Evolutionary conservation across 2,888 invertebrate species (phyloP).

Genomic region (Lasioglossum morio): DNA sequence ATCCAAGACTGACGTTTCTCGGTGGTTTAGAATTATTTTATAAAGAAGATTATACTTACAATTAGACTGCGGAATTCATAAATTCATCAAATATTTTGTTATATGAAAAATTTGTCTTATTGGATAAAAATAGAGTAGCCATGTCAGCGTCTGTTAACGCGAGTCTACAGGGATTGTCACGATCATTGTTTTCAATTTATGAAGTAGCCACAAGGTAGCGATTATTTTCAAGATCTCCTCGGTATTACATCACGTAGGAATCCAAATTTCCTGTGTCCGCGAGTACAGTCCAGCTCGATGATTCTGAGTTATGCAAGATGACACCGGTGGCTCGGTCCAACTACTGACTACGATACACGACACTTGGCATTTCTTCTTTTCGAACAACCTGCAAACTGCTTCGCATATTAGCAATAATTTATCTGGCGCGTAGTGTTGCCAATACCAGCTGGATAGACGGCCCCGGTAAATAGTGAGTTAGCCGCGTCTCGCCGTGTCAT

Average conservation of each 20-base stretch:
- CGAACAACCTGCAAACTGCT: conserved; percentile 29
- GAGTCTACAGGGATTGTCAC: background rate
- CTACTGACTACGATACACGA: conserved; percentile 64
- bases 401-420: conserved; percentile 35
- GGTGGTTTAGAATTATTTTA: background rate
- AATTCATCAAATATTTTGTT: background rate
- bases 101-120: background rate
- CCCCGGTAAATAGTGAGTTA: conserved; percentile 24
- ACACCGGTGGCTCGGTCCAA: conserved; percentile 44
- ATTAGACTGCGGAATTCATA: background rate
- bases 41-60: background rate
- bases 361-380: conserved; percentile 64
- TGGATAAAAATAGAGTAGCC: background rate
- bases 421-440: conserved; percentile 35
- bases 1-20: background rate
- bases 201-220: background rate
- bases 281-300: background rate
- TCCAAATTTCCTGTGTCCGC: background rate
- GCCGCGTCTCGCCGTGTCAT: background rate
- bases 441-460: conserved; percentile 7
- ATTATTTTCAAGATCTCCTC: conserved; percentile 11
- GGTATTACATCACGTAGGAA: background rate
- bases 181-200: background rate
- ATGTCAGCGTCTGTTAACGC: background rate
- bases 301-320: conserved; percentile 17